phyloP scores from a whole-genome alignment of 2,888 invertebrate genomes.

The Drosophila ezoana region DNA sequence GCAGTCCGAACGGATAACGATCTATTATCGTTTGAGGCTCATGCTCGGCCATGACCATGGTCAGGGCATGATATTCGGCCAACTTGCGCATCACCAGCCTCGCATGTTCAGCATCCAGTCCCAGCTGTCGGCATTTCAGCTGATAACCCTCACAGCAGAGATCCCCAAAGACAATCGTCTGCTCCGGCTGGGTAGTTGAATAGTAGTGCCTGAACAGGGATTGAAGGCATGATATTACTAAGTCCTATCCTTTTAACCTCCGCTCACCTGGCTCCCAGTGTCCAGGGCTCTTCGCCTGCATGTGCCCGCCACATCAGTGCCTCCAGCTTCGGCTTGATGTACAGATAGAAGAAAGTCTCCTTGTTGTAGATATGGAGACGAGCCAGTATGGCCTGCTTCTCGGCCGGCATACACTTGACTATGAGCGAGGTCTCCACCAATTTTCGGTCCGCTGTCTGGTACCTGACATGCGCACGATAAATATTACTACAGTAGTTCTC shows the following conservation, averaged over 20 bases:
- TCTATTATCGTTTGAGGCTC: conserved; percentile 69
- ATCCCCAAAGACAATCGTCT: conserved; percentile 83
- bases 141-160: conserved; percentile 85
- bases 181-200: conserved; percentile 79
- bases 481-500: conserved; percentile 84
- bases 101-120: conserved; percentile 86
- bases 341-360: conserved; percentile 84
- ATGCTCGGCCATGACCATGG: conserved; percentile 85
- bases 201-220: conserved; percentile 71
- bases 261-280: conserved; percentile 78
- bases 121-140: conserved; percentile 86
- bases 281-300: conserved; percentile 75
- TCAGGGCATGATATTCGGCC: conserved; percentile 86
- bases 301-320: conserved; percentile 83
- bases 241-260: too few relatives aligned
- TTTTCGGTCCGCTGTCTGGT: conserved; percentile 46
- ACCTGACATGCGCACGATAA: conserved; percentile 76
- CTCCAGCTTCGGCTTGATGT: conserved; percentile 84
- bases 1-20: conserved; percentile 77
- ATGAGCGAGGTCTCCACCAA: conserved; percentile 62
- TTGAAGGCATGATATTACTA: too few relatives aligned
- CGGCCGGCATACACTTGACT: conserved; percentile 81
- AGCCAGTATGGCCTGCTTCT: conserved; percentile 84
- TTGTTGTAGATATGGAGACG: conserved; percentile 85
- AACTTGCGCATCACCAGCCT: conserved; percentile 85